phyloP scores from a whole-genome alignment of 2,888 invertebrate genomes.

The Sarcophaga subvicina region DNA sequence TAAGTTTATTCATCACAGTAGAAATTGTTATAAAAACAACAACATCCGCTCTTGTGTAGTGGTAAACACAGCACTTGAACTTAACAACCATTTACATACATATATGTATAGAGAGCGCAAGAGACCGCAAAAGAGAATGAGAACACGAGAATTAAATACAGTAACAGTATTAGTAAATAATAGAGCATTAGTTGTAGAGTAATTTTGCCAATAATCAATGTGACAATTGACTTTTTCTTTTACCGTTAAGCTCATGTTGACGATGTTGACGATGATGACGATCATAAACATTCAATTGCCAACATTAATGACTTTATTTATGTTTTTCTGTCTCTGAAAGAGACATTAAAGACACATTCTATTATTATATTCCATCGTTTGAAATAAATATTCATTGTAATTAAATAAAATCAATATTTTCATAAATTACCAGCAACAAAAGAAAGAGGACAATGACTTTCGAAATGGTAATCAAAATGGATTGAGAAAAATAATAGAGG shows the following conservation, averaged over 20 bases:
- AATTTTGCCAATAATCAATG: conserved; percentile 25
- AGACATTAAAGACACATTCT: too few relatives aligned
- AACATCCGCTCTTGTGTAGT: too few relatives aligned
- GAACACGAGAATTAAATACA: background rate
- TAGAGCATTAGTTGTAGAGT: background rate
- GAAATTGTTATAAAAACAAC: too few relatives aligned
- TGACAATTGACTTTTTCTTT: conserved; percentile 52
- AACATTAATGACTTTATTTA: conserved; percentile 1
- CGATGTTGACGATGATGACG: background rate
- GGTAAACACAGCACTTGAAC: too few relatives aligned
- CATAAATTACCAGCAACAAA: conserved; percentile 3
- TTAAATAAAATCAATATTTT: conserved; percentile 39
- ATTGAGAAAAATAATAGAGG: background rate
- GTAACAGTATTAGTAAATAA: conserved; percentile 2
- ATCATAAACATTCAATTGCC: conserved; percentile 40
- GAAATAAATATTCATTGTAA: conserved; percentile 25
- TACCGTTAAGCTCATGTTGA: conserved; percentile 42
- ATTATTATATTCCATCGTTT: background rate
- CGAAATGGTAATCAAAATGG: too few relatives aligned
- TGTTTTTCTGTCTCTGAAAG: too few relatives aligned
- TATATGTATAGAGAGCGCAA: too few relatives aligned
- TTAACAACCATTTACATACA: too few relatives aligned
- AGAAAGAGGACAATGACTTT: background rate
- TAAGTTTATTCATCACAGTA: too few relatives aligned
- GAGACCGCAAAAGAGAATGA: background rate